Percentiles rank a stretch among this genome's conserved stretches.
These are phyloP conservation scores for Drosophila eugracilis DNA, from an alignment of 1,140 invertebrate species.

Conservation along the genomic window DNA sequence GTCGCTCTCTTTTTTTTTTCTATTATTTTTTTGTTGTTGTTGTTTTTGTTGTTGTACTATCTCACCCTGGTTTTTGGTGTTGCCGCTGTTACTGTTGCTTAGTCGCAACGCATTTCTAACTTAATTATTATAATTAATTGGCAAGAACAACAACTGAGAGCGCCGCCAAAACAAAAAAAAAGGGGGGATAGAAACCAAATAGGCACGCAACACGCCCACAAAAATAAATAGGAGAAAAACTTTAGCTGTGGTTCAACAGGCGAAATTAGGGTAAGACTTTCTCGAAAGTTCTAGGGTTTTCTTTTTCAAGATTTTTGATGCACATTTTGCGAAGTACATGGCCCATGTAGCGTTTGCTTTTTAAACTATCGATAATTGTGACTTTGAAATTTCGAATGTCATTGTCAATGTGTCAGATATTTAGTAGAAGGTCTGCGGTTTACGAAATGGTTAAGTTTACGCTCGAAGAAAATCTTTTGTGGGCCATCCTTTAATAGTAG, in stretches of 20 bases:
- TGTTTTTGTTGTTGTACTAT: conserved; percentile 14
- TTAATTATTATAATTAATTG: conserved; percentile 82
- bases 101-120: conserved; percentile 79
- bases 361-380: no score
- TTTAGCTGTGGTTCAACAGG: conserved; percentile 18
- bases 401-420: no score
- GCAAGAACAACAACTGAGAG: conserved; percentile 64
- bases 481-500: no score
- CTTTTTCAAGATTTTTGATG: background rate
- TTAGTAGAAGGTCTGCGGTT: no score
- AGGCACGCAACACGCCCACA: conserved; percentile 43
- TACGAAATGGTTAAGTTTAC: no score
- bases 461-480: no score
- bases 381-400: no score
- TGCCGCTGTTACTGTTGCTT: conserved; percentile 62
- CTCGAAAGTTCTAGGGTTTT: conserved; percentile 14
- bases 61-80: conserved; percentile 38
- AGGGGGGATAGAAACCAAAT: conserved; percentile 25
- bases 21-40: background rate
- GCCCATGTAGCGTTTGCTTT: no score
- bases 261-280: background rate
- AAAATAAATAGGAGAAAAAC: no score
- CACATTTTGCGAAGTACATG: no score
- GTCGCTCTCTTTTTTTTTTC: background rate
- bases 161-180: no score